These are phyloP conservation scores for Gonatopus flavifemur DNA, from an alignment of 1,140 invertebrate genomes.

Conservation along the genomic window DNA sequence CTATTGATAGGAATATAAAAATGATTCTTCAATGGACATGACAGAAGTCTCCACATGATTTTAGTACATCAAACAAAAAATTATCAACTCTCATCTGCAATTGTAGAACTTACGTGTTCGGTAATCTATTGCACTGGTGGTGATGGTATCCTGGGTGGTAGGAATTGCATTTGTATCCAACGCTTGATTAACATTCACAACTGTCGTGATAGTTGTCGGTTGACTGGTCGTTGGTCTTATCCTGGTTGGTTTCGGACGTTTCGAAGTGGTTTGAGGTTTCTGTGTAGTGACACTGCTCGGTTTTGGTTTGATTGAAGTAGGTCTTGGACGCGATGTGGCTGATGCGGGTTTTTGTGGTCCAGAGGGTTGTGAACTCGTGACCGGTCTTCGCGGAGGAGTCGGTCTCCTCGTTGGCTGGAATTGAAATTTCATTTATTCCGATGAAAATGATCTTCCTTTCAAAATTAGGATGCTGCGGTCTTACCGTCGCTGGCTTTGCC, in stretches of 20 bases:
- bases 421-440: conserved; percentile 15
- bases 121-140: too few species aligned
- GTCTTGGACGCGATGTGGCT: conserved; percentile 22
- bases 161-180: neutral
- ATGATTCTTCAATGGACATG: too few species aligned
- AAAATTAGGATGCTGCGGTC: too few species aligned
- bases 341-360: conserved; percentile 53
- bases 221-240: conserved; percentile 42
- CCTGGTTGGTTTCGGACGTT: conserved; percentile 41
- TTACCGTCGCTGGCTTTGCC: conserved; percentile 32
- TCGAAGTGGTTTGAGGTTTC: conserved; percentile 43
- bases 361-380: conserved; percentile 42
- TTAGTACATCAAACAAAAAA: too few species aligned
- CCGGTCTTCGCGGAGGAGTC: conserved; percentile 39
- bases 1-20: too few species aligned
- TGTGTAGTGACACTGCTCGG: conserved; percentile 45
- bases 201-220: conserved; percentile 27
- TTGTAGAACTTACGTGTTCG: conserved; percentile 34
- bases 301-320: conserved; percentile 44
- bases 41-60: too few species aligned
- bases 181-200: neutral
- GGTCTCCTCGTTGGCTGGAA: conserved; percentile 33
- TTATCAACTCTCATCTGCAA: too few species aligned
- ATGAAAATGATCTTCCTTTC: conserved; percentile 13
- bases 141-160: neutral